A percentile compares a stretch with the other conserved stretches of the same genome.
Evolutionary conservation across 2,113 vertebrate genomes (phyloP).

Genomic region (Ceyx cyanopectus): DNA sequence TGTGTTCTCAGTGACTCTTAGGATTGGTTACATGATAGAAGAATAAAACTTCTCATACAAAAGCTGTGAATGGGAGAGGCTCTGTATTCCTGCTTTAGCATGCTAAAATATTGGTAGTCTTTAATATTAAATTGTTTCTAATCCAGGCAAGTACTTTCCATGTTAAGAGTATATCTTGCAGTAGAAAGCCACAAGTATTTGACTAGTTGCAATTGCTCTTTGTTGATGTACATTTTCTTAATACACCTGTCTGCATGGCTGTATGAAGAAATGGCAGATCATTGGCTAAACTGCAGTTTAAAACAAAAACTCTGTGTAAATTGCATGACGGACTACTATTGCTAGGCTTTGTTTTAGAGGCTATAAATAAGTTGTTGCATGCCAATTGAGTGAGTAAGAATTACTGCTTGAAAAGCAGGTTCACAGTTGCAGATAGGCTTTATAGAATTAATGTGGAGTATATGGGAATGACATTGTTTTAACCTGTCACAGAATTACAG

Average conservation of each 20-base stretch:
- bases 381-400: slow-evolving; percentile 38
- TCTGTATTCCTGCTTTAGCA: not conserved
- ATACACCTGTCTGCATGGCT: not conserved
- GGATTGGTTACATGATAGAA: not conserved
- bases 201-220: not conserved
- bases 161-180: not conserved
- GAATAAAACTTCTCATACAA: not conserved
- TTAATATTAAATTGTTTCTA: not conserved
- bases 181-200: not conserved
- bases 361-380: slow-evolving; percentile 55
- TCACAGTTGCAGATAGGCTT: not conserved
- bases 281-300: not conserved
- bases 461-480: not conserved
- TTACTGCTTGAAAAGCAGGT: slow-evolving; percentile 14
- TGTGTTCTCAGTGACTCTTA: not conserved
- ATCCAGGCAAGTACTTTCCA: not conserved
- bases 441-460: not conserved
- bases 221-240: not conserved
- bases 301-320: not conserved
- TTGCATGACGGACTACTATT: not conserved
- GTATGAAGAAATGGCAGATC: not conserved
- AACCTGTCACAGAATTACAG: not conserved
- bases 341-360: slow-evolving; percentile 39
- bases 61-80: not conserved
- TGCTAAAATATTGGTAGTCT: not conserved